A percentile compares a stretch with the other conserved stretches of the same genome.
These are phyloP conservation scores for Hemiprocne comata DNA, from an alignment of 2,113 vertebrate genomes.

Conservation along the genomic window DNA sequence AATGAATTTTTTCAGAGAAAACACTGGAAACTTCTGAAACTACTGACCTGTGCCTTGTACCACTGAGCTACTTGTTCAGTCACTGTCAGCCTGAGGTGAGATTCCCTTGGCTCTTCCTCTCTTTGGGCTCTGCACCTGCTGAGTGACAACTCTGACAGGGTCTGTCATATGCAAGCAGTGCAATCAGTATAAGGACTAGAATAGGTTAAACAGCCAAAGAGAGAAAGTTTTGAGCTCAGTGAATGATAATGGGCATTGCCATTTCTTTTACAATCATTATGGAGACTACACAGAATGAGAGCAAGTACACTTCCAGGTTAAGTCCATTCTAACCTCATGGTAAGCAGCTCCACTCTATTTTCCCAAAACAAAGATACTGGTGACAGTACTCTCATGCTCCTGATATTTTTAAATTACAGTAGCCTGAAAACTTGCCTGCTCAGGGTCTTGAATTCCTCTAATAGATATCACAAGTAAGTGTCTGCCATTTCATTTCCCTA, in stretches of 20 bases:
- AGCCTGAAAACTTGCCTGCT: not conserved
- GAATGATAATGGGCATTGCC: not conserved
- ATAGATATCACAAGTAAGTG: not conserved
- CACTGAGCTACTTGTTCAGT: not conserved
- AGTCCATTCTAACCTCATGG: not conserved
- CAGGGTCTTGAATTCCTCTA: not conserved
- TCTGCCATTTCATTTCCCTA: not conserved
- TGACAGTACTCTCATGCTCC: not conserved
- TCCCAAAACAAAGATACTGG: not conserved
- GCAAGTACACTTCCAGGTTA: not conserved
- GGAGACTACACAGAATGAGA: not conserved
- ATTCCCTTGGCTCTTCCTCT: not conserved
- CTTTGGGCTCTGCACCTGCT: not conserved
- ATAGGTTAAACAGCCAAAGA: not conserved
- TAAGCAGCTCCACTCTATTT: not conserved
- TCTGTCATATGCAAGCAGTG: not conserved
- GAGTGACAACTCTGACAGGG: not conserved
- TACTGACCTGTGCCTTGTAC: not conserved
- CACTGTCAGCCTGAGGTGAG: not conserved
- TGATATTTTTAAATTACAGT: not conserved
- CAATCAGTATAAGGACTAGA: not conserved
- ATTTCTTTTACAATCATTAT: not conserved
- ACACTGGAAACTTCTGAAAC: not conserved
- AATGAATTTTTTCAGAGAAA: not conserved
- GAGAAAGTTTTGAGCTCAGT: not conserved